Base-by-base conservation (phyloP, 2,888 invertebrate genomes). In the Lutraria lutraria region DNA sequence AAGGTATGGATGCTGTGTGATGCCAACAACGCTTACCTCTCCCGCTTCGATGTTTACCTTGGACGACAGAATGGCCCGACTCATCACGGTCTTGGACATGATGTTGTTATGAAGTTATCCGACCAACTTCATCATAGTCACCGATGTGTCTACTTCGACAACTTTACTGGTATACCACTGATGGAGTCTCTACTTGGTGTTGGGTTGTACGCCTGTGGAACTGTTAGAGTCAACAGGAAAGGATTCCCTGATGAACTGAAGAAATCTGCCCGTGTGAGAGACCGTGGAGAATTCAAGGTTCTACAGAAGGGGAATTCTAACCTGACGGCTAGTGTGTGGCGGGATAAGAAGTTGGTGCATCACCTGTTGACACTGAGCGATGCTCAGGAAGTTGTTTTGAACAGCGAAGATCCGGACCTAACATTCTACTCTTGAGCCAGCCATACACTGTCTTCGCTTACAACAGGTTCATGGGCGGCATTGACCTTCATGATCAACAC, bases 401-500 rank as follows among this genome's bases (percentile, higher is more conserved):
- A n/a, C n/a, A n/a, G n/a, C n/a, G n/a, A n/a, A n/a, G n/a, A n/a
- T n/a, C n/a, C n/a, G n/a, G n/a, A n/a, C n/a, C n/a, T n/a, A n/a
- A n/a, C n/a, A n/a, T n/a, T n/a, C n/a, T n/a, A n/a, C n/a, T n/a
- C 10, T 16, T 91, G 8, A 53, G 81, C 8, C 90, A 89, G 68
- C 89, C 92, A 0, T 85, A 89, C 10, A 54, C 85, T n/a, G 88
- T 63, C 19, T n/a, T 80, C 52, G 31, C 53, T 0, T 92, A 90
- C 76, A 92, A 92, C 29, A 29, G 85, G 25, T 88, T 82, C n/a
- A 93, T 92, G 92, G 88, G 88, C 43, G 93, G 91, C 21, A 88
- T 93, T 0, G 93, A 93, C 72, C 81, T 83, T 0, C 92, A 91
- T 84, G 90, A 93, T 76, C 92, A 92, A 29, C 54, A 84, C 19